phyloP scores from a whole-genome alignment of 2,797 vertebrate genomes.

The Channallabes apus region DNA sequence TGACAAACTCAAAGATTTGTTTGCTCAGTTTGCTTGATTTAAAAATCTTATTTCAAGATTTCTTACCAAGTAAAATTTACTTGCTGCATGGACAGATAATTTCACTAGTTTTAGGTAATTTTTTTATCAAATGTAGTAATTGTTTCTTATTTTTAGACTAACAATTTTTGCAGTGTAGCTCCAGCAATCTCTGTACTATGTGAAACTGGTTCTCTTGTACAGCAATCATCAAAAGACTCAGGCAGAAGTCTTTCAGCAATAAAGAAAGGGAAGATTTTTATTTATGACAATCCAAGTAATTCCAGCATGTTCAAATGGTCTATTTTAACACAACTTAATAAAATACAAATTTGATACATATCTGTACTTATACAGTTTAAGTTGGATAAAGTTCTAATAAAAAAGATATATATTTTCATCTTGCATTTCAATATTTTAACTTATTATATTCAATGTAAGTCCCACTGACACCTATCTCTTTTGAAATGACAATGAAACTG shows the following conservation, averaged over 20 bases:
- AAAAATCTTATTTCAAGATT: no score
- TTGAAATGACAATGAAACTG: neutral
- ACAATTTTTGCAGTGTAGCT: no score
- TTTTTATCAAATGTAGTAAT: no score
- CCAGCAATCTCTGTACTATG: slow-evolving; percentile 62
- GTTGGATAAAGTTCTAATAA: neutral
- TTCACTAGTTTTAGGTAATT: no score
- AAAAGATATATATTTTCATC: neutral
- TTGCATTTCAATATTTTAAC: neutral
- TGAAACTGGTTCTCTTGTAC: slow-evolving; percentile 62
- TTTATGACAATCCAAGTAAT: neutral
- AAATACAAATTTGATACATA: neutral
- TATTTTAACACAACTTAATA: no score
- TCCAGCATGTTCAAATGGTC: neutral
- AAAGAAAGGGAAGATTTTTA: slow-evolving; percentile 3
- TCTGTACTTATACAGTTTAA: no score
- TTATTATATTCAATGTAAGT: neutral
- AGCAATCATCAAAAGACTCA: slow-evolving; percentile 66
- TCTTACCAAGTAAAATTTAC: no score
- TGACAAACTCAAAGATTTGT: no score
- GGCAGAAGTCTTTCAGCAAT: slow-evolving; percentile 60
- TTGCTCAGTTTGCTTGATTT: no score
- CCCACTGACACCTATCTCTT: no score
- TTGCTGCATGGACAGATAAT: no score
- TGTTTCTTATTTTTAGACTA: no score